A percentile compares a stretch with the other conserved stretches of the same genome.
Conservation (phyloP, 1,140 invertebrate genomes). For the Drosophila repletoides region DNA sequence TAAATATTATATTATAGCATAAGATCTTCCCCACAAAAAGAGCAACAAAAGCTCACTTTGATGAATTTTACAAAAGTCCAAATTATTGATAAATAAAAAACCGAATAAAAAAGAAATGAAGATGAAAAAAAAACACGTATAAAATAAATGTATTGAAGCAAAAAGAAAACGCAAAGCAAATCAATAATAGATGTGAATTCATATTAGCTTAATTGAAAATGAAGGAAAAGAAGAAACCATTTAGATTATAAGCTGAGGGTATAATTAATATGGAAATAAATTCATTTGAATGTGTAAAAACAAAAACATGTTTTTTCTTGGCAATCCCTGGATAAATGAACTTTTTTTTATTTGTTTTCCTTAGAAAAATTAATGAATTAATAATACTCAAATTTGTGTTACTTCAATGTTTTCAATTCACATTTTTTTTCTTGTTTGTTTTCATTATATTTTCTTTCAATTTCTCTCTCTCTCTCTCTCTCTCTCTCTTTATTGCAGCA, state of each 20-base stretch:
- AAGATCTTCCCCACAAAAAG: conserved; percentile 33
- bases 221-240: conserved; percentile 36
- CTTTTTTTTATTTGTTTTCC: too few species aligned
- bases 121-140: conserved; percentile 2
- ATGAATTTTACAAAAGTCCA: conserved; percentile 78
- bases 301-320: not conserved
- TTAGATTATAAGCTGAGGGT: conserved; percentile 65
- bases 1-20: conserved; percentile 33
- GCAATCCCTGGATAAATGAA: too few species aligned
- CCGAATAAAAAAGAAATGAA: conserved; percentile 11
- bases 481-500: too few species aligned
- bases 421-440: too few species aligned
- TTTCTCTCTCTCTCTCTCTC: too few species aligned
- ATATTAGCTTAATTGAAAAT: conserved; percentile 70
- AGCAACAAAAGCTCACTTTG: conserved; percentile 56
- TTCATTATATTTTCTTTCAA: too few species aligned
- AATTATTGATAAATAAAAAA: conserved; percentile 53
- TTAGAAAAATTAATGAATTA: too few species aligned
- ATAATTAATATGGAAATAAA: conserved; percentile 72
- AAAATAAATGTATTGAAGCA: conserved; percentile 31
- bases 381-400: too few species aligned
- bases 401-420: too few species aligned
- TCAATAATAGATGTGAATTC: conserved; percentile 68
- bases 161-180: conserved; percentile 33
- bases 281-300: conserved; percentile 68